Conservation (phyloP, 1,140 invertebrate species). For the Solenopsis fugax region DNA sequence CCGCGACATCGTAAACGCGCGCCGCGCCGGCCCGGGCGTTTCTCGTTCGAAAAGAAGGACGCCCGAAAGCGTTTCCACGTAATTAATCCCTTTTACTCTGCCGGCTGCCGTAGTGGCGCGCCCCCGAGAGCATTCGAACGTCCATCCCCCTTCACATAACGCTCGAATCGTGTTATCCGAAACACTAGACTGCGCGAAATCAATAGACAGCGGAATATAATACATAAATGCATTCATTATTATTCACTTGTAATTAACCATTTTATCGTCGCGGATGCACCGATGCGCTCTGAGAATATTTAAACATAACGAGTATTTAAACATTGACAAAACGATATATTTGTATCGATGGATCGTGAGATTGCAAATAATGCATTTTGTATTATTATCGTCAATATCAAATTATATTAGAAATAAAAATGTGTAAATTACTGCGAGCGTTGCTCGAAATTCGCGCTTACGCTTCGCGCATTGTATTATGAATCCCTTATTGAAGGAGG, state of each 20-base stretch:
- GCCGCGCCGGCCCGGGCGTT: not conserved
- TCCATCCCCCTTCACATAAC: not conserved
- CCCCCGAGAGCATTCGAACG: not conserved
- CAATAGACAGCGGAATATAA: not conserved
- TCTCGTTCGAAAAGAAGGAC: constrained; percentile 16
- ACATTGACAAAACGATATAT: not conserved
- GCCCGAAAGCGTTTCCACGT: constrained; percentile 41
- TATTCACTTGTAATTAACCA: constrained; percentile 20
- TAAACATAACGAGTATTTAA: constrained; percentile 10
- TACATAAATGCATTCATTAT: not conserved
- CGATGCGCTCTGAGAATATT: not conserved
- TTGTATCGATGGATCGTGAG: not conserved
- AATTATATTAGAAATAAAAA: not conserved
- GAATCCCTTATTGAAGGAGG: not conserved
- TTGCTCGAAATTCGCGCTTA: not conserved
- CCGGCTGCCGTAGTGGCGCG: not conserved
- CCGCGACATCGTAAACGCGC: constrained; percentile 56
- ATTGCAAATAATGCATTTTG: not conserved
- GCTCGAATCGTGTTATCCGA: not conserved
- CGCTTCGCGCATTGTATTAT: not conserved
- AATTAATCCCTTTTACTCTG: constrained; percentile 31
- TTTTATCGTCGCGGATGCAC: not conserved
- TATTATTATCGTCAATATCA: not conserved
- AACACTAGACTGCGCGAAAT: not conserved
- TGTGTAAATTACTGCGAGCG: not conserved